Evolutionary conservation across 2,888 invertebrate species (phyloP), one percentile per base, ranked within the genome.

Genomic region (Andrena camellia): DNA sequence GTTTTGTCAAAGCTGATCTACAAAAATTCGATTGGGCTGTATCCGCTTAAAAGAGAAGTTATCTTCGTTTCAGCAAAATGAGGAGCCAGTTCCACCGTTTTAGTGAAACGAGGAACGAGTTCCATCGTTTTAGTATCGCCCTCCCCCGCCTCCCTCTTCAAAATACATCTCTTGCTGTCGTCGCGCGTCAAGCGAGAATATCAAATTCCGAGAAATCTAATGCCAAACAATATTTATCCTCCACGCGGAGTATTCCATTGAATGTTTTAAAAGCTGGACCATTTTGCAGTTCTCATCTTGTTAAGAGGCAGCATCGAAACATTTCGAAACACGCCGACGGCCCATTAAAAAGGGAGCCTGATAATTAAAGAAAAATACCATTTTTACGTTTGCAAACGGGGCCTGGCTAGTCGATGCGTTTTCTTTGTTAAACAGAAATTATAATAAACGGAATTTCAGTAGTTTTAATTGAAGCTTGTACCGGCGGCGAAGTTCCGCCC

Each of bases 391-490:
- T 75, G 60, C 72, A 71, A 78, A 78, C 57, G 54, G 54, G 42
- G 54, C 33, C 42, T 3, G 50, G 8, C 59, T n/a, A 31, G 64
- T 67, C 78, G 77, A 76, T 74, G 50, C 13, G 50, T 29, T 67
- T 48, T 26, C 70, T 82, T 82, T 68, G 72, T 78, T 72, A 29
- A 66, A 71, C 68, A 26, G 57, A 78, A 78, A 81, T 84, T 84
- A 78, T 74, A 82, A 82, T 75, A 67, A 82, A 84, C 68, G 74
- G 64, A 75, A 71, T 84, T 84, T 70, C 74, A 60, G 33, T 42
- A 71, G 74, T 74, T 82, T 78, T 82, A 84, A 82, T 84, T 84
- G 78, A 71, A 71, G 59, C 78, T 50, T 54, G 78, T 69, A 66
- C 33, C 71, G 35, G 35, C 23, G 63, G 29, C 26, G 23, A 29